Base-by-base conservation (phyloP, 64 coral and sea anemone genomes). In the Exaiptasia diaphana region DNA sequence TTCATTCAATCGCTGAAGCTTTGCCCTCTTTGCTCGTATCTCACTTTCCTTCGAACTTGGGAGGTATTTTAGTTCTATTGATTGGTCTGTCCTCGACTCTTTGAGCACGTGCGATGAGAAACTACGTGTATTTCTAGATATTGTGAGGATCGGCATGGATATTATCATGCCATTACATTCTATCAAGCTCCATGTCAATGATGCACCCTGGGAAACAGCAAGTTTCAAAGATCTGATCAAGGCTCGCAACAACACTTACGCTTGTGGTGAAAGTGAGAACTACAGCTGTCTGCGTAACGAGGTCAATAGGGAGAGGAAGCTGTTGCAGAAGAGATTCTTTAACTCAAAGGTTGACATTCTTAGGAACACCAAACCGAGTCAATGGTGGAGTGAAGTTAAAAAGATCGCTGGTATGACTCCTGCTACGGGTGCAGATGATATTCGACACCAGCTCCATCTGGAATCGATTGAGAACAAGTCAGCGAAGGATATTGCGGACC, bases 331-430 rank as follows among this genome's bases (percentile, higher is more conserved):
- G n/a, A 73, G 17, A 27, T 85, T 40, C 81, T 78, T 43, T 67
- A 61, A 62, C 9, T 72, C 68, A 24, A 73, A 85, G 68, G 68
- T 85, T 6, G 37, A 0, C 21, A 38, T 59, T 60, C 20, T 85
- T 14, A 85, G 73, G 67, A 53, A 36, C 46, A 74, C 67, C 15
- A 85, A 85, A 22, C 81, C 81, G 37, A 74, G 81, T 36, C 81
- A 71, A 33, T 85, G 81, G 67, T 68, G 59, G 73, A 64, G 25
- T 43, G 68, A 30, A 40, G 81, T 74, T 28, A 74, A 85, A 68
- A 85, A 62, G 34, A 85, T 63, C 34, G 82, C 68, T 14, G 36
- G 71, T 6, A 67, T 86, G 71, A 61, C 83, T 25, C 39, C 39
- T 21, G 52, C 68, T 23, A 30, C 53, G 17, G 68, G 68, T 24